These are phyloP conservation scores for Agonopterix arenella DNA, from an alignment of 2,888 invertebrate species.

Conservation along the genomic window DNA sequence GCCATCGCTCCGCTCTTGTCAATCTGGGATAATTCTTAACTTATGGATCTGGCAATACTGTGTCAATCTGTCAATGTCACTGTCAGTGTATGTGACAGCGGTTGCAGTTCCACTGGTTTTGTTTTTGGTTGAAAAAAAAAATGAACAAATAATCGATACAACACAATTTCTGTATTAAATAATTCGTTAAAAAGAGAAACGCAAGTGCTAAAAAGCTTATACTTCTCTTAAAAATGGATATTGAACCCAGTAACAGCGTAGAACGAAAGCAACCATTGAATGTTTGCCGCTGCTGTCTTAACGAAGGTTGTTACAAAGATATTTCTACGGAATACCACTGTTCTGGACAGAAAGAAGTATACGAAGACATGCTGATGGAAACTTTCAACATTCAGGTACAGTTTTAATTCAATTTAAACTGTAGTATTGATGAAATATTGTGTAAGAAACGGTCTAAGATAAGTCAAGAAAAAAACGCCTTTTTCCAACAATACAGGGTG, in stretches of 20 bases:
- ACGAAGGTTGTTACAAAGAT: constrained; percentile 23
- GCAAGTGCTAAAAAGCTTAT: too few species aligned
- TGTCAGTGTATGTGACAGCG: background rate
- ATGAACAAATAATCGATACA: background rate
- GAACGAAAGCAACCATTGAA: background rate
- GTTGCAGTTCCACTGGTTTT: background rate
- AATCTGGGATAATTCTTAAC: too few species aligned
- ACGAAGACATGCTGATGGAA: constrained; percentile 30
- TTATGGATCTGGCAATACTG: background rate
- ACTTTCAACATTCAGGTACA: constrained; percentile 41
- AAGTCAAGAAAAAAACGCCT: background rate
- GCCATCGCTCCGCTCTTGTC: too few species aligned
- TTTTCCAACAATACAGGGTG: background rate
- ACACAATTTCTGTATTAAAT: background rate
- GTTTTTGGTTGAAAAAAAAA: background rate
- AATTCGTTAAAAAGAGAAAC: background rate
- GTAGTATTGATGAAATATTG: background rate
- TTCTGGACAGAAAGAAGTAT: constrained; percentile 28
- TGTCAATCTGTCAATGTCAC: background rate
- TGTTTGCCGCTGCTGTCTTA: constrained; percentile 43
- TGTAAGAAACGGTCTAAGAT: too few species aligned
- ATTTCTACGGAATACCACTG: constrained; percentile 25
- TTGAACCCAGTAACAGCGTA: background rate
- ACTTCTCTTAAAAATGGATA: background rate
- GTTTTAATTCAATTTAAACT: constrained; percentile 1